Evolutionary conservation across 2,797 vertebrate genomes (phyloP).

Genomic region (Anguilla obscura): DNA sequence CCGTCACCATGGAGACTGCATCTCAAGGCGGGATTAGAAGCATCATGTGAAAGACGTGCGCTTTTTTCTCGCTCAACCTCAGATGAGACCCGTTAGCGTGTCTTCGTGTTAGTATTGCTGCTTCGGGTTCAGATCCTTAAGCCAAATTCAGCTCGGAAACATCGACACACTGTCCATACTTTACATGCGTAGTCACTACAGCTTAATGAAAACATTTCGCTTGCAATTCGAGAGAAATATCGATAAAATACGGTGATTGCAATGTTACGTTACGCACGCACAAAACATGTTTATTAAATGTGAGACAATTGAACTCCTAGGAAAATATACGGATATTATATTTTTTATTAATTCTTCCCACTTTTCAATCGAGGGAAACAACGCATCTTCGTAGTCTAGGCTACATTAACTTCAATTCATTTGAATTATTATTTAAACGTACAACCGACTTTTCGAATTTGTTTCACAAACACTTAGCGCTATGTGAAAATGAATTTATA

Average conservation of each 20-base stretch:
- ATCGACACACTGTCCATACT: not conserved
- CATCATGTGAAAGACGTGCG: constrained; percentile 74
- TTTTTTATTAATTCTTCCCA: not conserved
- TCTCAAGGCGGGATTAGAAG: constrained; percentile 79
- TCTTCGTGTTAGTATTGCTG: constrained; percentile 33
- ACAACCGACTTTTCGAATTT: not conserved
- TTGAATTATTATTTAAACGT: not conserved
- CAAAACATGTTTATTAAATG: constrained; percentile 7
- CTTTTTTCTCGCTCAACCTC: constrained; percentile 43
- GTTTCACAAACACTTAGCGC: not conserved
- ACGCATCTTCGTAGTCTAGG: not conserved
- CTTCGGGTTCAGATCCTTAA: not conserved
- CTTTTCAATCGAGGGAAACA: not conserved
- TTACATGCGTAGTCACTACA: constrained; percentile 14
- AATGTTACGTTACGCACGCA: constrained; percentile 13
- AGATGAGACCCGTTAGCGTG: constrained; percentile 42
- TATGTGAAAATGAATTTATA: not conserved
- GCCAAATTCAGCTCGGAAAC: not conserved
- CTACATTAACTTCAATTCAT: not conserved
- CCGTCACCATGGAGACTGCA: constrained; percentile 92
- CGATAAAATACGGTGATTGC: not conserved
- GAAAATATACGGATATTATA: not conserved
- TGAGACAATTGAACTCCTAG: not conserved
- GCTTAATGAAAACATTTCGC: not conserved
- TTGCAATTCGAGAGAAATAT: constrained; percentile 11